Conservation (phyloP, 1,140 invertebrate genomes). For the Trichomalopsis sarcophagae region DNA sequence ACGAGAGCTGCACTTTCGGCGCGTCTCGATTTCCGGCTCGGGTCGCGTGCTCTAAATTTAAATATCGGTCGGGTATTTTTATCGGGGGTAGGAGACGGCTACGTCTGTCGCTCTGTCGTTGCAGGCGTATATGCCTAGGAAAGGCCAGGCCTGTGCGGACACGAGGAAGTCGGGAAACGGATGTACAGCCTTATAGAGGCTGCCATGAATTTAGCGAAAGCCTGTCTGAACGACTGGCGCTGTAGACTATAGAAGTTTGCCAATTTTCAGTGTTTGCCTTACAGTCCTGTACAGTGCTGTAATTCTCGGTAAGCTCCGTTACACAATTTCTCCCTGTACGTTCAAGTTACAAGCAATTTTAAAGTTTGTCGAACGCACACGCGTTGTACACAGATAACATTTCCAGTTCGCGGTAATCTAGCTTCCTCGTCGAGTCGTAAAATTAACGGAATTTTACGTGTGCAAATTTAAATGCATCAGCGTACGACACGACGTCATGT, state of each 20-base stretch:
- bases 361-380: background rate
- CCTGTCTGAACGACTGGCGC: no score
- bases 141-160: background rate
- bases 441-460: background rate
- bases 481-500: background rate
- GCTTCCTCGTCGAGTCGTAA: no score
- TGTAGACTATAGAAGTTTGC: no score
- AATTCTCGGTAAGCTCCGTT: no score
- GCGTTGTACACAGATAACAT: background rate
- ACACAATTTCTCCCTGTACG: no score
- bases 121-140: background rate
- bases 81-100: constrained; percentile 4
- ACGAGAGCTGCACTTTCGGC: constrained; percentile 16
- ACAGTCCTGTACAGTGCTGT: no score
- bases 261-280: no score
- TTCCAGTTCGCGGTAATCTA: background rate
- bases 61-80: constrained; percentile 49
- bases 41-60: constrained; percentile 35
- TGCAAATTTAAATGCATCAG: background rate
- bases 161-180: constrained; percentile 13
- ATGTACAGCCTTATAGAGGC: background rate
- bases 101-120: background rate
- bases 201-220: background rate
- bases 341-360: background rate
- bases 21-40: constrained; percentile 14